Evolutionary conservation across 2,113 vertebrate genomes (phyloP).

Genomic region (human (Homo sapiens)): GRCh38 chr1:85710501-85711000

Average conservation of each 20-base stretch:
- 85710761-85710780: not conserved
- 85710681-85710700: not conserved
- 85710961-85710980: not conserved
- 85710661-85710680: not conserved
- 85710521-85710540: not conserved
- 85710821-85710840: not conserved
- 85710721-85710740: not conserved
- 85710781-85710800: not conserved
- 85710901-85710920: not conserved
- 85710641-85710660: not conserved
- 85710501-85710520: not conserved
- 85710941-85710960: not conserved
- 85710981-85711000: not conserved
- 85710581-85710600: not conserved
- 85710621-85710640: not conserved
- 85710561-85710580: not conserved
- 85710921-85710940: not conserved
- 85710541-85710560: not conserved
- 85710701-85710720: not conserved
- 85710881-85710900: not conserved
- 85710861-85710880: not conserved
- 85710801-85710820: not conserved
- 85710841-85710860: not conserved
- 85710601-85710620: not conserved
- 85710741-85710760: not conserved